These are phyloP conservation scores for Orientallactaga bullata DNA, from an alignment of 2,113 vertebrate species.

Conservation along the genomic window DNA sequence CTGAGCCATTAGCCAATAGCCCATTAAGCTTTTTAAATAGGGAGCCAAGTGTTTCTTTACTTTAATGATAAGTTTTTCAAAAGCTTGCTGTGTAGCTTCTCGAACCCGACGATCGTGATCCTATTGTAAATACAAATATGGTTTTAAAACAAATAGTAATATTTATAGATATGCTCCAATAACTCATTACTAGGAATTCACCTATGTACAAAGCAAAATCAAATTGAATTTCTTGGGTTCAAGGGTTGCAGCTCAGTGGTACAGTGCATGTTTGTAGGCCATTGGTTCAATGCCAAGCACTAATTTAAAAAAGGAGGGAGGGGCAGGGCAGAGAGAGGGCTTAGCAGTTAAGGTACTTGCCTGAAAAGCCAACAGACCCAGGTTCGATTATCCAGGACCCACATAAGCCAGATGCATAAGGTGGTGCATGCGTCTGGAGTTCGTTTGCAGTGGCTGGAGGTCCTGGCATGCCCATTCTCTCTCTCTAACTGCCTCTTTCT, in stretches of 20 bases:
- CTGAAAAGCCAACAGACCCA: too few relatives aligned
- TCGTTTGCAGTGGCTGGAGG: too few relatives aligned
- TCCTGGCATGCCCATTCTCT: too few relatives aligned
- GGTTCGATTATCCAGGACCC: too few relatives aligned
- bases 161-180: conserved; percentile 17
- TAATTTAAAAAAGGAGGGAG: not conserved
- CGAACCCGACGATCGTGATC: conserved; percentile 97
- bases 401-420: too few relatives aligned
- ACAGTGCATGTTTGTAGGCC: not conserved
- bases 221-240: not conserved
- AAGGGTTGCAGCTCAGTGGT: not conserved
- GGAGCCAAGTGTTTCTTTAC: conserved; percentile 97
- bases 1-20: conserved; percentile 98
- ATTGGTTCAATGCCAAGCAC: not conserved
- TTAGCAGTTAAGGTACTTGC: too few relatives aligned
- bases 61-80: conserved; percentile 97
- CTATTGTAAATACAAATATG: conserved; percentile 76
- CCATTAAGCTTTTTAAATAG: conserved; percentile 97
- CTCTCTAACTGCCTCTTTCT: too few relatives aligned
- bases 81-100: conserved; percentile 97
- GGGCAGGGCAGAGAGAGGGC: too few relatives aligned
- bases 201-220: not conserved
- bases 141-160: conserved; percentile 54
- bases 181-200: conserved; percentile 48
- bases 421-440: too few relatives aligned